Base-by-base conservation (phyloP, 2,888 invertebrate species). In the Tyria jacobaeae region DNA sequence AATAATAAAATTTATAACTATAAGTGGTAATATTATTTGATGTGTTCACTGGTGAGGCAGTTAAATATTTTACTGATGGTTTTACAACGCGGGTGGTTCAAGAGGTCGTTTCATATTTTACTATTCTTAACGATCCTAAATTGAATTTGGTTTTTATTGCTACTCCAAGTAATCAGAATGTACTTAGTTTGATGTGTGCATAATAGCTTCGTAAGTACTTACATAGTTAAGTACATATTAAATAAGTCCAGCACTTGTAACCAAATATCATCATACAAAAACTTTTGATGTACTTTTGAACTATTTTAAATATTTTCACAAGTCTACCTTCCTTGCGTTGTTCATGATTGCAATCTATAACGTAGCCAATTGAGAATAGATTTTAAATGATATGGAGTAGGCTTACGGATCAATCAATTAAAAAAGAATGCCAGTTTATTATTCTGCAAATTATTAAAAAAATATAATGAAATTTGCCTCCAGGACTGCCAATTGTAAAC, bases 11-110 rank as follows among this genome's bases (percentile, higher is more conserved):
- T 84, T 85, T 80, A 79, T 68, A 52, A 57, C 62, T 55, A 41
- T 64, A 77, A 78, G 78, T 79, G 80, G 80, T 80, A 64, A 78
- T 78, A 81, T 78, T 78, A 81, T 82, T 81, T 84, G 81, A 87
- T 83, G 86, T 82, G 78, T 83, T 75, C 75, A 79, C 76, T 73
- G 76, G 73, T 78, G 76, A 71, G 74, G 79, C 84, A 81, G 84
- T 86, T 87, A 87, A 87, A 88, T 82, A 80, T 86, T 89, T 88
- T 86, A 88, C 82, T 79, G 83, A 75, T 80, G 76, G 80, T 86
- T 81, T 80, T 78, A 73, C 75, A 67, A 71, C 78, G 71, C 68
- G 69, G 73, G 64, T 67, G 68, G 76, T 66, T 78, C 64, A 68
- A 75, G 81, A 72, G 73, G 65, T 76, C 81, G 78, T 78, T 84